These are phyloP conservation scores for Caenorhabditis panamensis DNA, from an alignment of 2,888 invertebrate genomes.

Conservation along the genomic window DNA sequence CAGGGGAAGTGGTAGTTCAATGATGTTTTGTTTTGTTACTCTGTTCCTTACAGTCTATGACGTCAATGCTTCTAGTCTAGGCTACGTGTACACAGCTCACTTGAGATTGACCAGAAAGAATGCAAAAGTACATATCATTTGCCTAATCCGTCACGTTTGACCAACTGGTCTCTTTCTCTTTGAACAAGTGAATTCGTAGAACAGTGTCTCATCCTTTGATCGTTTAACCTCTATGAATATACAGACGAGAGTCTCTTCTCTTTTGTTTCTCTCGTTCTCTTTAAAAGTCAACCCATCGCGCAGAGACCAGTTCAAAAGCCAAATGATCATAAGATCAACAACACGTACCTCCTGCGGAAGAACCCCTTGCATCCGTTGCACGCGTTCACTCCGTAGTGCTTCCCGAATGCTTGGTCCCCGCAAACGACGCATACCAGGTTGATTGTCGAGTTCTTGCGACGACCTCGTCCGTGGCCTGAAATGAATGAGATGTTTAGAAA, in stretches of 20 bases:
- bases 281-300: constrained; percentile 28
- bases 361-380: constrained; percentile 80
- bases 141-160: background rate
- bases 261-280: constrained; percentile 18
- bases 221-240: constrained; percentile 30
- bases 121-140: background rate
- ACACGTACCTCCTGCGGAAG: constrained; percentile 67
- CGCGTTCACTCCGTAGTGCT: no score
- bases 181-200: no score
- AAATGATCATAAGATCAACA: constrained; percentile 22
- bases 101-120: no score
- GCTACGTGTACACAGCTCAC: no score
- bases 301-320: constrained; percentile 32
- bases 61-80: no score
- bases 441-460: constrained; percentile 65
- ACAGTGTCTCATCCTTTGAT: constrained; percentile 30
- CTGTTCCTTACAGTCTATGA: no score
- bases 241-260: constrained; percentile 5
- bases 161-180: constrained; percentile 21
- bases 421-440: constrained; percentile 76
- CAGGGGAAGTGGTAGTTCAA: no score
- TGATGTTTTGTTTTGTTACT: no score
- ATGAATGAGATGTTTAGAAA: background rate
- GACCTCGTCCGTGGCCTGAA: constrained; percentile 61
- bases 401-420: constrained; percentile 78